phyloP scores from a whole-genome alignment of 2,888 invertebrate genomes.

The Ochlodes sylvanus region DNA sequence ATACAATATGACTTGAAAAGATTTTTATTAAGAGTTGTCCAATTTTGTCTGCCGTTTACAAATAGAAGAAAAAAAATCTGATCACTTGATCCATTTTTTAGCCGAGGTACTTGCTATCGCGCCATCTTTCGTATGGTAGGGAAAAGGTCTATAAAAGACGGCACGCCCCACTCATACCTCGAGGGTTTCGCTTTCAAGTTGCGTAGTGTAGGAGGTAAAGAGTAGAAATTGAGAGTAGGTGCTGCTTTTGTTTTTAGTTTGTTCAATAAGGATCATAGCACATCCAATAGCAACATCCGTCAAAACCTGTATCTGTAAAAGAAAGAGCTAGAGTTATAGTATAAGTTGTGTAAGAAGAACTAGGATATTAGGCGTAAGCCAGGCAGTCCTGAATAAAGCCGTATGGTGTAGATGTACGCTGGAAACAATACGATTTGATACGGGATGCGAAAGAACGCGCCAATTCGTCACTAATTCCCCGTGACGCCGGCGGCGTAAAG shows the following conservation, averaged over 20 bases:
- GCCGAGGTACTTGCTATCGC: conserved; percentile 7
- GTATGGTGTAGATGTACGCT: no score
- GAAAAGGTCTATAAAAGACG: conserved; percentile 27
- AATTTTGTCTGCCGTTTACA: not conserved
- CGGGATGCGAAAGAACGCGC: no score
- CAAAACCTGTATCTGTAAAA: no score
- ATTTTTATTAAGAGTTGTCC: not conserved
- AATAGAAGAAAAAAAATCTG: not conserved
- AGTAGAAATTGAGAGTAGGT: conserved; percentile 23
- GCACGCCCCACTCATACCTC: conserved; percentile 27
- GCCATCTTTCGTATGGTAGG: conserved; percentile 21
- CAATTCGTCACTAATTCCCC: no score
- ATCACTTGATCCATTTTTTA: conserved; percentile 23
- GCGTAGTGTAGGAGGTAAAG: conserved; percentile 24
- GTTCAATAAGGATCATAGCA: not conserved
- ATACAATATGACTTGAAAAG: not conserved
- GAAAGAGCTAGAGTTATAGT: no score
- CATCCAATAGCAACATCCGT: no score
- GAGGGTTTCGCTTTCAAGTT: conserved; percentile 29
- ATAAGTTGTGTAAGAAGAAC: no score
- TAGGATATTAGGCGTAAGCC: no score
- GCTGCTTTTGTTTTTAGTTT: conserved; percentile 27
- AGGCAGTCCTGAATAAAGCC: no score
- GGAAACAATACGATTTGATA: no score
- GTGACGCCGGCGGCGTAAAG: no score